A percentile compares a stretch with the other conserved stretches of the same genome.
phyloP scores from a whole-genome alignment of 2,113 vertebrate genomes.

The Ceyx melanurus region DNA sequence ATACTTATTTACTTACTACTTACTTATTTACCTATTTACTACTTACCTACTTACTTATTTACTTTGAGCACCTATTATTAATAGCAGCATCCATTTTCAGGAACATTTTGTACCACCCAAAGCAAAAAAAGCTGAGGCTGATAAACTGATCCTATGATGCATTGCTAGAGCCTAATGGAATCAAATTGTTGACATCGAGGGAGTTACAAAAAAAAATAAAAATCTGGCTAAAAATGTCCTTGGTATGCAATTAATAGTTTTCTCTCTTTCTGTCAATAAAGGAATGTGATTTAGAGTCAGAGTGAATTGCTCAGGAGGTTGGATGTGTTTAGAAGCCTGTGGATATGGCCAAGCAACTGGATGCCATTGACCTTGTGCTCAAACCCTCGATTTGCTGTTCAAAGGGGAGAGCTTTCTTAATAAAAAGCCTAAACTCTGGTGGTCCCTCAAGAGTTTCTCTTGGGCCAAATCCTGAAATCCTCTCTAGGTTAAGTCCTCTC shows the following conservation, averaged over 20 bases:
- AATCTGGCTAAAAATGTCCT: not conserved
- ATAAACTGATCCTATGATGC: not conserved
- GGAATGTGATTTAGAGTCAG: not conserved
- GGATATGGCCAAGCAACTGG: not conserved
- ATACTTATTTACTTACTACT: no score
- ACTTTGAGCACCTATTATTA: slow-evolving; percentile 15
- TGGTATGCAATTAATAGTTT: slow-evolving; percentile 27
- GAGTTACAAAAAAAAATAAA: not conserved
- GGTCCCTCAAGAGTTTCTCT: slow-evolving; percentile 1
- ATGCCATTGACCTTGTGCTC: not conserved
- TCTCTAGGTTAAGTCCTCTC: not conserved
- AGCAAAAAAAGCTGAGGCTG: not conserved
- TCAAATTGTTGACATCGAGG: not conserved
- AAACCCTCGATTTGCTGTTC: not conserved
- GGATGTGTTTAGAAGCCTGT: not conserved
- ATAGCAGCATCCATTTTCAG: not conserved
- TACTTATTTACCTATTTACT: no score
- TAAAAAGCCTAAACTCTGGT: not conserved
- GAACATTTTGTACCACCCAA: not conserved
- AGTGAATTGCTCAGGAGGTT: not conserved
- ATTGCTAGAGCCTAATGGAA: not conserved
- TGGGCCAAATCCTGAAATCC: not conserved
- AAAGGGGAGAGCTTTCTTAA: not conserved
- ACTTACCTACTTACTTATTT: no score
- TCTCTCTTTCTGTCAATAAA: not conserved